A percentile compares a stretch with the other conserved stretches of the same genome.
These are phyloP conservation scores for Rhinophrynus dorsalis DNA, from an alignment of 2,797 vertebrate genomes.

Conservation along the genomic window DNA sequence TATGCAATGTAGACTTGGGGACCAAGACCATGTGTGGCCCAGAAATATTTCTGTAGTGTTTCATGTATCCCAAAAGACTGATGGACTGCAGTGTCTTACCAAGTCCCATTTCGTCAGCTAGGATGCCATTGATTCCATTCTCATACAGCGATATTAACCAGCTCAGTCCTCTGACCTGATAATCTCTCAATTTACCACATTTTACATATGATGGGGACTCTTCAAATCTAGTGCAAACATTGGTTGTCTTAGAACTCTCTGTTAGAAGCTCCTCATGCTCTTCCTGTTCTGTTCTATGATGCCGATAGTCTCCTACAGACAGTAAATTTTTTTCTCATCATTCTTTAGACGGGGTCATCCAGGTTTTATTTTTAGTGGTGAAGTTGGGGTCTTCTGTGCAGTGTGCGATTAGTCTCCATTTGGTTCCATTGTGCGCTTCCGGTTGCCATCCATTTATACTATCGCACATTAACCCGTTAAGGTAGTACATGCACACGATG, in stretches of 20 bases:
- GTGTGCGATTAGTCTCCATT: too few relatives aligned
- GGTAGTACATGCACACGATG: too few relatives aligned
- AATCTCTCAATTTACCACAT: constrained; percentile 91
- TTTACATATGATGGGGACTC: constrained; percentile 96
- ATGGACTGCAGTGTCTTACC: constrained; percentile 98
- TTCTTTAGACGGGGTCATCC: constrained; percentile 94
- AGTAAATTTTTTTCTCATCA: constrained; percentile 96
- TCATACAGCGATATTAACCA: constrained; percentile 98
- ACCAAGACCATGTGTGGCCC: constrained; percentile 98
- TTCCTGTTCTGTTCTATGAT: constrained; percentile 95
- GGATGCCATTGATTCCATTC: constrained; percentile 97
- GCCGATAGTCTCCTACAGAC: constrained; percentile 93
- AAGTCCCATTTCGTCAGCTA: constrained; percentile 98
- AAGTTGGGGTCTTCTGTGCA: constrained; percentile 97
- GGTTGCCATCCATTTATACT: too few relatives aligned
- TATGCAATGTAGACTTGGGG: constrained; percentile 96
- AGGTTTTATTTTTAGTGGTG: constrained; percentile 97
- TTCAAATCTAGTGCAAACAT: constrained; percentile 94
- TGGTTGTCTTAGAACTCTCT: constrained; percentile 92
- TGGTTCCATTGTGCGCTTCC: too few relatives aligned
- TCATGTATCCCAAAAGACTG: constrained; percentile 96
- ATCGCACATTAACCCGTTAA: too few relatives aligned
- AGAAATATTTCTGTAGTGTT: constrained; percentile 96
- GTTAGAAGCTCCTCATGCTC: constrained; percentile 95
- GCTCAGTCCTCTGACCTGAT: constrained; percentile 93